Base-by-base conservation (phyloP, 2,888 invertebrate species). In the Phania funesta region DNA sequence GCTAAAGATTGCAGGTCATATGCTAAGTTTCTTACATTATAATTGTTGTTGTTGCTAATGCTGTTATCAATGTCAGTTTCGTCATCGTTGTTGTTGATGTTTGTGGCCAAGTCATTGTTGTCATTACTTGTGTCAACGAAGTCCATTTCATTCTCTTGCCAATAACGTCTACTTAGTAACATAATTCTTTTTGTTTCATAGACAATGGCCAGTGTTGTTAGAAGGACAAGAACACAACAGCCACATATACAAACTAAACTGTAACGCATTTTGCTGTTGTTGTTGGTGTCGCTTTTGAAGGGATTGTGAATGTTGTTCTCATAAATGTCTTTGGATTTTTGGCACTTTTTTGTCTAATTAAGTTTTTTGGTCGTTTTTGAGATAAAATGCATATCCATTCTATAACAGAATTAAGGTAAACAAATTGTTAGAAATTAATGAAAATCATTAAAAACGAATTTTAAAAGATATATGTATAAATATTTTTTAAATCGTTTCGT, bases 111-210 rank as follows among this genome's bases (percentile, higher is more conserved):
- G 2, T 54, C 68, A 9, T 73, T 78, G 16, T 67, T 62, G 22
- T 71, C 77, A 54, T 84, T 73, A 41, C 70, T 64, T 11, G 16
- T 81, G 20, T 84, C 85, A 48, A 1, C 29, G 16, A 22, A 54
- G 24, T 32, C 29, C 5, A 85, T 74, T 38, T 84, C 44, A 84
- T 86, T 78, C 9, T 54, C 22, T 41, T 6, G 44, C 86, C 86
- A 87, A 82, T 84, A 86, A 44, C 67, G 76, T 84, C 85, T 71
- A 86, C 85, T 62, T 84, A 85, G 64, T 85, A 82, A 41, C 58
- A 85, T 84, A 41, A 86, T 84, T 71, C 84, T 84, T 76, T 86
- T 86, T 22, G 85, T 83, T 79, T 86, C 86, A 41, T 85, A 86
- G 24, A 85, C 85, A 71, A 86, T 86, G 50, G 85, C 85, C 38